A percentile compares a stretch with the other conserved stretches of the same genome.
Conservation (phyloP, 2,888 invertebrate species). For the Tiliacea citrago region DNA sequence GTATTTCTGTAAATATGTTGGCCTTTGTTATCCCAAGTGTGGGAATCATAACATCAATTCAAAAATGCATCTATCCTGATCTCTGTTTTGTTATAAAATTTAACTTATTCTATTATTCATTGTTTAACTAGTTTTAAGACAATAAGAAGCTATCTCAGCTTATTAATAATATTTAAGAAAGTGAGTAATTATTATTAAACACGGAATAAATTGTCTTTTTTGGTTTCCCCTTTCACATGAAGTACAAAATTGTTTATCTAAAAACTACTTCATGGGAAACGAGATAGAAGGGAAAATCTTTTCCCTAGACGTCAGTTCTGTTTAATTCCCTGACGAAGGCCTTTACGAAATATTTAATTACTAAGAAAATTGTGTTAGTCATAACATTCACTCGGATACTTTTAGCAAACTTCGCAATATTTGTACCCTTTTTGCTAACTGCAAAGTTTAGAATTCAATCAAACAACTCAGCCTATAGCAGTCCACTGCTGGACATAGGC, state of each 20-base stretch:
- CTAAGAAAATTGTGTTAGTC: not conserved
- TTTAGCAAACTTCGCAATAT: not conserved
- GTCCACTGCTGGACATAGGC: no score
- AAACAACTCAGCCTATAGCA: no score
- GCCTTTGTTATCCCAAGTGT: not conserved
- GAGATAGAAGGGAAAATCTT: not conserved
- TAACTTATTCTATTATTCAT: not conserved
- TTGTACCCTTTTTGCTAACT: not conserved
- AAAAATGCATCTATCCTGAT: not conserved
- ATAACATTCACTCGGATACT: not conserved
- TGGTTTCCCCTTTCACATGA: conserved; percentile 25
- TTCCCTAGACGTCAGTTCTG: conserved; percentile 14
- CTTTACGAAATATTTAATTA: conserved; percentile 3
- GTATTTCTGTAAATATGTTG: not conserved
- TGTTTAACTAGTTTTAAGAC: conserved; percentile 19
- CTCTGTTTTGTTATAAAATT: not conserved
- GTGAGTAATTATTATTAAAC: conserved; percentile 5
- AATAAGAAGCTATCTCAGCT: conserved; percentile 13
- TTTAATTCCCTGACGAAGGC: no score
- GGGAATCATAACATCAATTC: conserved; percentile 16
- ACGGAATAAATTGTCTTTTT: not conserved
- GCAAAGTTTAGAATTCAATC: not conserved
- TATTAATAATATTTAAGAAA: conserved; percentile 6
- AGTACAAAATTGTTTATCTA: not conserved
- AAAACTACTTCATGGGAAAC: not conserved